phyloP scores from a whole-genome alignment of 2,797 vertebrate species.

The Amblyopsis hoosieri region DNA sequence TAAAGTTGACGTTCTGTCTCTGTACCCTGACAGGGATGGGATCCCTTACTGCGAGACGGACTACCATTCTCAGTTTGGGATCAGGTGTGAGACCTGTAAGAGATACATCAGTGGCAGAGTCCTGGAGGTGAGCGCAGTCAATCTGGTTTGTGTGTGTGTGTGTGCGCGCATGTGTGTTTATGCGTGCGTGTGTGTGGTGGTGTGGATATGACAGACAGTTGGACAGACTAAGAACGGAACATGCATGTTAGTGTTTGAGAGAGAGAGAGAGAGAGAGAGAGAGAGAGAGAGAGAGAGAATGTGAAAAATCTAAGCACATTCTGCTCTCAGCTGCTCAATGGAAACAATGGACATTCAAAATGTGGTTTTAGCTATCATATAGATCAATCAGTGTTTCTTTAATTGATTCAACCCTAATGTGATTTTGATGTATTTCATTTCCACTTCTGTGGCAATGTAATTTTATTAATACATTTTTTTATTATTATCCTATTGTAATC shows the following conservation, averaged over 20 bases:
- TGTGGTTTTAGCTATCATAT: no score
- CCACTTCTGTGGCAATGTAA: no score
- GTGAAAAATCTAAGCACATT: no score
- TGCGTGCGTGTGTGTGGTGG: background rate
- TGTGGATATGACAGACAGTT: background rate
- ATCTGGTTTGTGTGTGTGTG: background rate
- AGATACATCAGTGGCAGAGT: conserved; percentile 95
- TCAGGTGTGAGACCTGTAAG: conserved; percentile 90
- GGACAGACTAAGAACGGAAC: background rate
- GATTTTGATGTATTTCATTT: no score
- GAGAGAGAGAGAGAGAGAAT: conserved; percentile 4
- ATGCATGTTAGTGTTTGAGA: background rate
- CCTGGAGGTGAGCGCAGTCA: conserved; percentile 84
- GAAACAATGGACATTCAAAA: no score
- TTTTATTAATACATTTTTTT: no score
- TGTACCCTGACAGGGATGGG: conserved; percentile 82
- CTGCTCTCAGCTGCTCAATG: no score
- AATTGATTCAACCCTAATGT: no score
- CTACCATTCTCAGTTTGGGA: conserved; percentile 94
- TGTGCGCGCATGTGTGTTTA: background rate
- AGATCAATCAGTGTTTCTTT: no score
- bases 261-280: background rate
- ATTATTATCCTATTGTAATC: no score
- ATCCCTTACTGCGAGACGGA: conserved; percentile 91
- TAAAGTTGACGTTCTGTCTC: background rate